phyloP scores from a whole-genome alignment of 2,113 vertebrate species.

The Bettongia penicillata region DNA sequence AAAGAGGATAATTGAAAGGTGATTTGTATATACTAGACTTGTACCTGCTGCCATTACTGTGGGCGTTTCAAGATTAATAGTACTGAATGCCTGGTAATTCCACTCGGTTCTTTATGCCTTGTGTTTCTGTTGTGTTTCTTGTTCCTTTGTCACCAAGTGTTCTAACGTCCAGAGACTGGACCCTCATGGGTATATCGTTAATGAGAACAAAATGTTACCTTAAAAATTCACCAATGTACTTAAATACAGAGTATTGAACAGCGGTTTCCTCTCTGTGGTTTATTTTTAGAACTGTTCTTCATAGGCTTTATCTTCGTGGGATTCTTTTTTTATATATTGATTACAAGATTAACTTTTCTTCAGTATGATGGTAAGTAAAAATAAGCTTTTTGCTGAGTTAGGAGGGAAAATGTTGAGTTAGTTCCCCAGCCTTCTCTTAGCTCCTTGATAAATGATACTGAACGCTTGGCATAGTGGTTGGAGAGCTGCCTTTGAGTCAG shows the following conservation, averaged over 20 bases:
- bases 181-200: background rate
- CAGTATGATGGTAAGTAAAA: slow-evolving; percentile 89
- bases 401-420: background rate
- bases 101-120: too few species aligned
- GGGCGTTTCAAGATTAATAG: background rate
- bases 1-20: background rate
- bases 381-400: background rate
- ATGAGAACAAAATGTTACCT: background rate
- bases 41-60: slow-evolving; percentile 1
- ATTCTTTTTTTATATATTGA: slow-evolving; percentile 91
- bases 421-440: background rate
- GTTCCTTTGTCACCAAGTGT: background rate
- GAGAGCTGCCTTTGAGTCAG: background rate
- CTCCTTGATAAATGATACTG: background rate
- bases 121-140: slow-evolving; percentile 27
- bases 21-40: background rate
- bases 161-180: background rate
- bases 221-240: background rate
- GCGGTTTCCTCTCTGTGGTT: slow-evolving; percentile 6
- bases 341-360: slow-evolving; percentile 86
- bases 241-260: slow-evolving; percentile 44
- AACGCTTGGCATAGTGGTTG: background rate
- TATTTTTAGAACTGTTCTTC: slow-evolving; percentile 90
- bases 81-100: background rate
- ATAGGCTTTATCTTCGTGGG: slow-evolving; percentile 91